Base-by-base conservation (phyloP, 2,888 invertebrate species). In the Octonoba sinensis region DNA sequence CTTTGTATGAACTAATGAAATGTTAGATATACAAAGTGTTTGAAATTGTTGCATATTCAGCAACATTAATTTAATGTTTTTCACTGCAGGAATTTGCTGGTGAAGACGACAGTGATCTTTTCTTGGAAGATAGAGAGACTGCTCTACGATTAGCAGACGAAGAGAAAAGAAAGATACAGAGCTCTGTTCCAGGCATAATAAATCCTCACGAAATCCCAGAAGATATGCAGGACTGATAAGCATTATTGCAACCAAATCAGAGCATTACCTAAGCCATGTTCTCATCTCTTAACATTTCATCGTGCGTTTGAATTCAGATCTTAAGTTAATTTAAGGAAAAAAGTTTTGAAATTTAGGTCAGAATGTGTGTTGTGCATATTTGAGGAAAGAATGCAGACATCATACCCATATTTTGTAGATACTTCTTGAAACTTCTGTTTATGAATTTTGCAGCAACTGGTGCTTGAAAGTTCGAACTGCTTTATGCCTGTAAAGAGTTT, bases 51-150 rank as follows among this genome's bases (percentile, higher is more conserved):
- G 8, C n/a, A 54, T 47, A 47, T 44, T 56, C 59, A 12, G 24
- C 20, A 1, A 4, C 1, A 11, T 60, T 27, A 47, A 56, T 65
- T 22, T 46, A 65, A n/a, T 47, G 18, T 62, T 83, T 36, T 65
- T 85, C 70, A 73, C 88, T 90, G 4, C 89, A 99, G 98, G 99
- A 99, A 91, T 97, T 95, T 89, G 96, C 97, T 44, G 99, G 99
- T 60, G 97, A 97, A 89, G 99, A 99, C 88, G 97, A 99, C 90
- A 94, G 95, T 83, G 99, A 99, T 90, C 91, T 99, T 88, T 99
- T 95, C 90, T 91, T 99, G 87, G 99, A 99, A 88, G 99, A 99
- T 89, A 93, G 99, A 86, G 95, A 98, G 89, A 92, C 92, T 85
- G 93, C 96, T 81, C 92, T 99, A 85, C 93, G 93, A 86, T 91